Evolutionary conservation across 2,888 invertebrate genomes (phyloP), one percentile per base, ranked within the genome.

Genomic region (Drosophila helvetica): DNA sequence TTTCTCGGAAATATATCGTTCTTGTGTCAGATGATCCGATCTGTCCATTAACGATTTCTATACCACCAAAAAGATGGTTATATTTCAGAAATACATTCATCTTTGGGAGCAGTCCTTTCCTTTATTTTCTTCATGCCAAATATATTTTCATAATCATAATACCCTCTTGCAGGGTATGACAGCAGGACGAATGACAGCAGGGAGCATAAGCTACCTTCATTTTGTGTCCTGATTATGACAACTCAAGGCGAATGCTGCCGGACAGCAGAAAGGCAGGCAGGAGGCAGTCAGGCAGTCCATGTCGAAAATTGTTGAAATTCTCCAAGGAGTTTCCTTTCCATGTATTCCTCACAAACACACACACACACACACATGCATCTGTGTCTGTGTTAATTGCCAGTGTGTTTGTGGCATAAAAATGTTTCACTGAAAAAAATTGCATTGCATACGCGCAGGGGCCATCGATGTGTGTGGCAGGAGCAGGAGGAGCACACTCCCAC

Each of bases 211-310:
- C 71, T 69, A 79, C 79, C 84, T 83, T 76, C 88, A 79, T 61
- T 80, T 38, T 76, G 65, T 78, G 79, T 86, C 75, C 81, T 86
- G 86, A 61, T 88, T 86, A 88, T 88, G 85, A 86, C 85, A 86
- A 81, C 72, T 77, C 81, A 86, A 86, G 88, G 88, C 84, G 69
- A 86, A 25, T 67, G 50, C 77, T 60, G 82, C 47, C 70, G 65
- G 65, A 52, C 76, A 55, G 74, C 77, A 79, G 61, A 38, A 38
- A 38, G 38, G n/a, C 38, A 38, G 38, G 38, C 38, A 38, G 38
- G 6, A 15, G 15, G 12, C 33, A 33, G 33, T 15, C 38, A 38
- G 38, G 6, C 38, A 6, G 7, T 61, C 74, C 75, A 45, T 53
- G 48, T 51, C 69, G 30, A 61, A 86, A 75, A 75, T 79, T 60